These are phyloP conservation scores for Drosophila bipectinata DNA, from an alignment of 1,140 invertebrate species.

Conservation along the genomic window DNA sequence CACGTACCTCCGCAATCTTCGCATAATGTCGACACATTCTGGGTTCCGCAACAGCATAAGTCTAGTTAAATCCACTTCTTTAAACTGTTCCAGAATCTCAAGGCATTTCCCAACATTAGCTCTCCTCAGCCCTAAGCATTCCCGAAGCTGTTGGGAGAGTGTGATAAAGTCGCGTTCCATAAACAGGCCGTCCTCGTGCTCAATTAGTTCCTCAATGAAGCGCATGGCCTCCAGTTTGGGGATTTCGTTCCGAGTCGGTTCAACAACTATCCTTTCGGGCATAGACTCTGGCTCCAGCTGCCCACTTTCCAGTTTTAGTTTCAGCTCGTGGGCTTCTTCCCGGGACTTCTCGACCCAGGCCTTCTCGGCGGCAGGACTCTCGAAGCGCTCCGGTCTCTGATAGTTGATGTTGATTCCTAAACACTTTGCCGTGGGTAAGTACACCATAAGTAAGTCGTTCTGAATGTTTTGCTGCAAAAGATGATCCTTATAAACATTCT, in stretches of 20 bases:
- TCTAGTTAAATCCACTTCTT: slow-evolving; percentile 88
- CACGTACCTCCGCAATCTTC: slow-evolving; percentile 89
- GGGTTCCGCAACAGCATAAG: slow-evolving; percentile 95
- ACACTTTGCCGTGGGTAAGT: slow-evolving; percentile 86
- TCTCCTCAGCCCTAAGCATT: slow-evolving; percentile 86
- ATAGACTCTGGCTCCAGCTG: slow-evolving; percentile 86
- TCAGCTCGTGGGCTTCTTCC: slow-evolving; percentile 84
- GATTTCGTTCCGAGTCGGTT: slow-evolving; percentile 79
- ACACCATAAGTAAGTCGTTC: slow-evolving; percentile 85
- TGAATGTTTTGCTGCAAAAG: slow-evolving; percentile 40
- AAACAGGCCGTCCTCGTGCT: slow-evolving; percentile 74
- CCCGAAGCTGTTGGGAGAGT: slow-evolving; percentile 90
- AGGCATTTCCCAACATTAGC: slow-evolving; percentile 88
- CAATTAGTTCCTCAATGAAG: slow-evolving; percentile 70
- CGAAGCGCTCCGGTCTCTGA: slow-evolving; percentile 84
- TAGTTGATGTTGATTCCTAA: slow-evolving; percentile 86
- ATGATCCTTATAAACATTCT: not conserved
- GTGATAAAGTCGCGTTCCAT: slow-evolving; percentile 87
- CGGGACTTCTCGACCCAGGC: slow-evolving; percentile 87
- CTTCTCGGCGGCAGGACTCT: slow-evolving; percentile 84
- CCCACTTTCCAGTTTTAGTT: slow-evolving; percentile 85
- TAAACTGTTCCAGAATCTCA: slow-evolving; percentile 86
- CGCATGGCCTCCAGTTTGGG: slow-evolving; percentile 67
- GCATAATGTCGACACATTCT: slow-evolving; percentile 91
- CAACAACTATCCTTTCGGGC: slow-evolving; percentile 86